Percentiles rank a stretch among this genome's conserved stretches.
These are phyloP conservation scores for Halcyon smyrnensis DNA, from an alignment of 2,797 vertebrate genomes.

Conservation along the genomic window DNA sequence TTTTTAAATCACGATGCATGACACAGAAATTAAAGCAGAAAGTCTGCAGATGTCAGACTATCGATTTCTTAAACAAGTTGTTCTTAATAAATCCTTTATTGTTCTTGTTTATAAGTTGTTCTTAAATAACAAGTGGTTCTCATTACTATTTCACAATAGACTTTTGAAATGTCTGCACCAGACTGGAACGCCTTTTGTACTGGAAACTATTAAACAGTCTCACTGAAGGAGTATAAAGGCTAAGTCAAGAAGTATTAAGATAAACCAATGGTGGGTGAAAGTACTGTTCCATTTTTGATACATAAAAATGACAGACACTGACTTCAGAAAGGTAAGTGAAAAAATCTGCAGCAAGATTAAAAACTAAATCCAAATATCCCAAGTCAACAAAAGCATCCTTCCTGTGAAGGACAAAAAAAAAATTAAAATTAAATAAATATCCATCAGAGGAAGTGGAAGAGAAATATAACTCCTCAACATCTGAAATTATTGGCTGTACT, in stretches of 20 bases:
- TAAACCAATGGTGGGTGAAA: background rate
- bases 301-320: background rate
- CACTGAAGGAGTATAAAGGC: background rate
- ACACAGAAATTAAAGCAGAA: conserved; percentile 11
- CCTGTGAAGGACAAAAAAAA: background rate
- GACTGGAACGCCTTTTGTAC: background rate
- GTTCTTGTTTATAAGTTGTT: background rate
- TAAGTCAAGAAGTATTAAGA: background rate
- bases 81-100: background rate
- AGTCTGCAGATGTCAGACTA: background rate
- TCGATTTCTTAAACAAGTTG: background rate
- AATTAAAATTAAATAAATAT: background rate
- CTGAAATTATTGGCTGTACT: background rate
- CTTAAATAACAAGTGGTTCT: conserved; percentile 5
- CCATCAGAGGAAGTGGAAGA: background rate
- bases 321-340: background rate
- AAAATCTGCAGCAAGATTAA: background rate
- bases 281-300: background rate
- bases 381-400: background rate
- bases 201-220: background rate
- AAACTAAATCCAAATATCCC: background rate
- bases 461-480: background rate
- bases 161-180: background rate
- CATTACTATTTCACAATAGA: conserved; percentile 5
- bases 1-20: background rate